phyloP scores from a whole-genome alignment of 2,797 vertebrate species.

The Pipistrellus pipistrellus region DNA sequence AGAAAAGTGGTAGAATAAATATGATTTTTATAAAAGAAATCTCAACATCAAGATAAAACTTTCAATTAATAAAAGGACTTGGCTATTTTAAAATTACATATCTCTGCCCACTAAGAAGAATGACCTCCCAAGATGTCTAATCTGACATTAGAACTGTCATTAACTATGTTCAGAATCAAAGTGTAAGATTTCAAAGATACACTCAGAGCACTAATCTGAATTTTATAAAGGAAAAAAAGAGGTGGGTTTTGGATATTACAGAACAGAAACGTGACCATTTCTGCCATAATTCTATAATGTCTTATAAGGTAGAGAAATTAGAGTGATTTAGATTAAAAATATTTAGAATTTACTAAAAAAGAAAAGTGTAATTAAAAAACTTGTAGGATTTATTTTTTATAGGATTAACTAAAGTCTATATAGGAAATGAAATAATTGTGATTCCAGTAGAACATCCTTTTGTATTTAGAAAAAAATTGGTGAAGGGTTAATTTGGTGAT shows the following conservation, averaged over 20 bases:
- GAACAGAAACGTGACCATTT: conserved; percentile 34
- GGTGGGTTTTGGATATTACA: neutral
- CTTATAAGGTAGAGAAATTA: conserved; percentile 14
- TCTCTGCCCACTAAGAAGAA: conserved; percentile 10
- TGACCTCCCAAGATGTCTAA: conserved; percentile 5
- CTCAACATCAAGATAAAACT: conserved; percentile 1
- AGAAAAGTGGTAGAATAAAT: neutral
- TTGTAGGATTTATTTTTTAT: neutral
- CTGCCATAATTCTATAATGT: neutral
- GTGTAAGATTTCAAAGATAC: neutral
- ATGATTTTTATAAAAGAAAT: conserved; percentile 45
- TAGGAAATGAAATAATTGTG: neutral
- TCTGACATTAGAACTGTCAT: neutral
- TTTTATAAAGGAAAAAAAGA: conserved; percentile 1
- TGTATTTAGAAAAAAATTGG: neutral
- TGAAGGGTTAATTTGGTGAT: neutral
- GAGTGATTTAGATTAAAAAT: conserved; percentile 3
- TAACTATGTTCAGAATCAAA: neutral
- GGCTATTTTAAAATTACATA: conserved; percentile 29
- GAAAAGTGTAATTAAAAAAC: neutral
- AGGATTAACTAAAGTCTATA: neutral
- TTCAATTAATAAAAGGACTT: neutral
- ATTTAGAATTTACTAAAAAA: neutral
- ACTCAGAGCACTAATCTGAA: neutral
- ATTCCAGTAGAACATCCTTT: neutral